A percentile compares a stretch with the other conserved stretches of the same genome.
phyloP scores from a whole-genome alignment of 2,113 vertebrate genomes.

The Daubentonia madagascariensis region DNA sequence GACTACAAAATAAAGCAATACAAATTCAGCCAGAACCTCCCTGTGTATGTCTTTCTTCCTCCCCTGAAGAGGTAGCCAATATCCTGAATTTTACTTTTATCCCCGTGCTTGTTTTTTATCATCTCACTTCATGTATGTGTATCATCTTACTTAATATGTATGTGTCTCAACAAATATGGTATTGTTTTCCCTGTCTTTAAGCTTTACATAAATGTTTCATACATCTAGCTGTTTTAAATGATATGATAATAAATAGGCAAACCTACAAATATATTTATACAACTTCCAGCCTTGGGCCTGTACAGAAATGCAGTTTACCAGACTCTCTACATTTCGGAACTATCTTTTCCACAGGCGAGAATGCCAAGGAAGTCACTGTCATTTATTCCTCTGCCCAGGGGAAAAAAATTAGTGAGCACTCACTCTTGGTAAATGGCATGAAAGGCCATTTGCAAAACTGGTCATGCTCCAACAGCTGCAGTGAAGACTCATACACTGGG shows the following conservation, averaged over 20 bases:
- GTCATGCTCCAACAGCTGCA: constrained; percentile 9
- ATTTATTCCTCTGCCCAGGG: background rate
- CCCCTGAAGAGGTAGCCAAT: background rate
- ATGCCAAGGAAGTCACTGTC: constrained; percentile 22
- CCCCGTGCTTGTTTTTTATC: background rate
- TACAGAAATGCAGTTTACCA: background rate
- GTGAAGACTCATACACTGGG: background rate
- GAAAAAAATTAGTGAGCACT: background rate
- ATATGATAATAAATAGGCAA: background rate
- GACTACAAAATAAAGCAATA: background rate
- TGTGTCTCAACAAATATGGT: background rate
- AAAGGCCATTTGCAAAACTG: constrained; percentile 39
- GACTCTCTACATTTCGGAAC: background rate
- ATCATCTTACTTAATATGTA: background rate
- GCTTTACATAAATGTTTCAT: background rate
- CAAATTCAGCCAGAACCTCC: background rate
- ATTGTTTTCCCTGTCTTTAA: background rate
- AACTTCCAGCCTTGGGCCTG: background rate
- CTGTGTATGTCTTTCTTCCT: background rate
- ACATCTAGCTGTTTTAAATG: background rate
- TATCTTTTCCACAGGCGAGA: background rate
- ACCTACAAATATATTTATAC: constrained; percentile 8
- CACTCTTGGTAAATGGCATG: constrained; percentile 30
- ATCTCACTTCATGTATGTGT: background rate
- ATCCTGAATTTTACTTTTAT: background rate